Percentiles rank a stretch among this genome's conserved stretches.
These are phyloP conservation scores for Busseola fusca DNA, from an alignment of 2,888 invertebrate genomes.

Conservation along the genomic window DNA sequence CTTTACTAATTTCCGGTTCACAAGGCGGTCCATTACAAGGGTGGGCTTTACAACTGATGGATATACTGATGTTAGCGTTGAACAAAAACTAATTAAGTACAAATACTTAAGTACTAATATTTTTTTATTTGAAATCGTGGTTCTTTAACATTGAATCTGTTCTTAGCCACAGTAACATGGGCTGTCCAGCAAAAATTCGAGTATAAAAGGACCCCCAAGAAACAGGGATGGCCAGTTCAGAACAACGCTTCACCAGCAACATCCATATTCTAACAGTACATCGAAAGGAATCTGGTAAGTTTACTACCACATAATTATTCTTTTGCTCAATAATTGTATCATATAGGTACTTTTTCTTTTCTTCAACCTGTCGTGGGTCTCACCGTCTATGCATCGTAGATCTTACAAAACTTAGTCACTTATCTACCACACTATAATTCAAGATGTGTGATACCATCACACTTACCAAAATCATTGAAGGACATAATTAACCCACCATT, in stretches of 20 bases:
- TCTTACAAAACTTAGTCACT: not conserved
- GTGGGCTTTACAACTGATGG: not conserved
- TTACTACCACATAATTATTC: not conserved
- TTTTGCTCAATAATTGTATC: not conserved
- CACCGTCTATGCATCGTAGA: not conserved
- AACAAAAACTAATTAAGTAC: no score
- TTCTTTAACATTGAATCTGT: conserved; percentile 42
- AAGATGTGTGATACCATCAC: not conserved
- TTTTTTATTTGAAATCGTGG: conserved; percentile 25
- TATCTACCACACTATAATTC: not conserved
- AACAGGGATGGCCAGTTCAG: conserved; percentile 76
- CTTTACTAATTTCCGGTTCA: not conserved
- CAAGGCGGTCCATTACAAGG: no score
- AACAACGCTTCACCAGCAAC: conserved; percentile 66
- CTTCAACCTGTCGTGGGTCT: not conserved
- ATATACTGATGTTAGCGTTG: not conserved
- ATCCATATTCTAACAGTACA: conserved; percentile 60
- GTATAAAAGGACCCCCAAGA: conserved; percentile 77
- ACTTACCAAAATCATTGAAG: not conserved
- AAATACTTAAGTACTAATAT: no score
- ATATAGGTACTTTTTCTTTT: not conserved
- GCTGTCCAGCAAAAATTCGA: conserved; percentile 53
- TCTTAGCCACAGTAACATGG: conserved; percentile 31
- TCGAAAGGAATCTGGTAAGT: conserved; percentile 59
- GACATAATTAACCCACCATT: not conserved